Evolutionary conservation across 2,797 vertebrate species (phyloP).

Genomic region (Parotocinclus haroldoi): DNA sequence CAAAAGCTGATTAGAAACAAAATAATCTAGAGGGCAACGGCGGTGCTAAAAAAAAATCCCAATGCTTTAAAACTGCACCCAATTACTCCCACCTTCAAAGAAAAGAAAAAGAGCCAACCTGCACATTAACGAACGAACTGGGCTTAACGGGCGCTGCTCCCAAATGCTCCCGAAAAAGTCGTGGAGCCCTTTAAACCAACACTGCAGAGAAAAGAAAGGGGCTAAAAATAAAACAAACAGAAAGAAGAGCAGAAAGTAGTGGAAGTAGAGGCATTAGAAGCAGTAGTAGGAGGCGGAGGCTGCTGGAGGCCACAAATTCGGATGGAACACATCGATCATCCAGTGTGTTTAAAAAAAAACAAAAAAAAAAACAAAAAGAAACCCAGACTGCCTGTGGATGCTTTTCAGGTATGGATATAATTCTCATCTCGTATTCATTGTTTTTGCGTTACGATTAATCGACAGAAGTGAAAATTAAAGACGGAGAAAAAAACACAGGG

Average conservation of each 20-base stretch:
- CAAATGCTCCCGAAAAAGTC: slow-evolving; percentile 2
- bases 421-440: neutral
- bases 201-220: slow-evolving; percentile 38
- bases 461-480: neutral
- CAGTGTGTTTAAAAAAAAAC: no score
- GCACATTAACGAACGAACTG: slow-evolving; percentile 23
- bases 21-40: slow-evolving; percentile 40
- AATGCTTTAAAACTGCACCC: no score
- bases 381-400: slow-evolving; percentile 64
- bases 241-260: slow-evolving; percentile 1
- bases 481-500: slow-evolving; percentile 6
- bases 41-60: slow-evolving; percentile 67
- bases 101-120: neutral
- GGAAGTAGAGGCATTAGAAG: no score
- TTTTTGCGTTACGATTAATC: neutral
- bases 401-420: slow-evolving; percentile 1
- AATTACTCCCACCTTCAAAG: no score
- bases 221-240: neutral
- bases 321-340: slow-evolving; percentile 52
- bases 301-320: slow-evolving; percentile 58
- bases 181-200: slow-evolving; percentile 51
- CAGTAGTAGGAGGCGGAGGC: no score
- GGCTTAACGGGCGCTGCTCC: slow-evolving; percentile 9
- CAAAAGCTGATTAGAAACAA: slow-evolving; percentile 31
- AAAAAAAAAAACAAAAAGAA: slow-evolving; percentile 55